Base-by-base conservation (phyloP, 92 coral and sea anemone genomes). In the Palythoa caribaeorum region DNA sequence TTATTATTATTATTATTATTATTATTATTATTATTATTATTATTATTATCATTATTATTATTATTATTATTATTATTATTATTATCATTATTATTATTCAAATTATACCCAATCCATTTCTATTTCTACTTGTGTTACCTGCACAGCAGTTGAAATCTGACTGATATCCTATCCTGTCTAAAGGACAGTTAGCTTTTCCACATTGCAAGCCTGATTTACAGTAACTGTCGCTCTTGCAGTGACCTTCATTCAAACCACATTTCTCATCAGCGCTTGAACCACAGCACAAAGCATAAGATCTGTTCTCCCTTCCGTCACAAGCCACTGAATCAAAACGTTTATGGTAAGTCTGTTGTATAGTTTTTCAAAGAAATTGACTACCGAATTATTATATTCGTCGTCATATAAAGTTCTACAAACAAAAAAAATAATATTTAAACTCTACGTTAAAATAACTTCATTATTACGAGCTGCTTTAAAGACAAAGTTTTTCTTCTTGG, bases 191-290 rank as follows among this genome's bases (percentile, higher is more conserved):
- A 4, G 54, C 28, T 35, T 12, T 52, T 53, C 80, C 80, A 77
- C 80, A 77, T 11, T 21, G 20, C 59, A 77, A 20, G 12, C 80
- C 80, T 2, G 16, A 14, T 21, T 28, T 21, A 52, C 80, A 77
- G 9, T 77, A 63, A n/a, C 2, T 1, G 47, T 77, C 40, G 8
- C 59, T 1, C 2, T 77, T 36, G 80, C 80, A 77, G 16, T 77
- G 80, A 5, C 80, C 80, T 36, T 77, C 66, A 21, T 77, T 77
- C 12, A 77, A 8, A 21, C 44, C 80, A 51, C 80, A 77, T 21
- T 47, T 28, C 2, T 1, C 20, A 0, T 6, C 20, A 8, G 6
- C 1, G 6, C 4, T 9, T 1, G 9, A 1, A 20, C 59, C 39
- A 21, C 80, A 77, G 65, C 80, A 77, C 1, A 17, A 21, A 6